Conservation (phyloP, 2,113 vertebrate genomes). For the Pteronura brasiliensis region DNA sequence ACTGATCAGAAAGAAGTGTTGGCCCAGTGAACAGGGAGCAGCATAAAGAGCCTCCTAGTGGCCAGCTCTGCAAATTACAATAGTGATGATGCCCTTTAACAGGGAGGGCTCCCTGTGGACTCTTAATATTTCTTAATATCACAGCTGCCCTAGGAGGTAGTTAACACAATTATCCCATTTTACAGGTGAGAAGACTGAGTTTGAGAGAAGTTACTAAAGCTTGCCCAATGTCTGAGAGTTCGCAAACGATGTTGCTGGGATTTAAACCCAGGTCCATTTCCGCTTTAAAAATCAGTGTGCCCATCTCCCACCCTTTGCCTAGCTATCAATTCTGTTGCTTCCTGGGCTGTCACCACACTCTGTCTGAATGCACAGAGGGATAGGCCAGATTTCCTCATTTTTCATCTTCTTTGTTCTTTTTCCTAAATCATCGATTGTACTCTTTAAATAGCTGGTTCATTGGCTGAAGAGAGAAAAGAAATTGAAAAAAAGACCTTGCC, state of each 20-base stretch:
- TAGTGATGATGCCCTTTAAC: background rate
- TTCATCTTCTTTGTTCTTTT: background rate
- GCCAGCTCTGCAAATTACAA: background rate
- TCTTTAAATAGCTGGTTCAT: background rate
- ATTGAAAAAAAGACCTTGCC: background rate
- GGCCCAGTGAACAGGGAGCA: background rate
- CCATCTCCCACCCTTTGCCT: background rate
- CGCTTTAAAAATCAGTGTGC: background rate
- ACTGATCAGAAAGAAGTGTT: background rate
- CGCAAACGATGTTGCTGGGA: background rate
- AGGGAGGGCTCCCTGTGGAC: fast-evolving
- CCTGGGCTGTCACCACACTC: background rate
- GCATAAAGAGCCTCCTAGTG: background rate
- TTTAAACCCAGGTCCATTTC: background rate
- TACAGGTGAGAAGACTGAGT: background rate
- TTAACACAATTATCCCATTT: background rate
- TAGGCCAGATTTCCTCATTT: background rate
- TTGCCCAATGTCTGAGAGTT: background rate
- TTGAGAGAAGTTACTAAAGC: background rate
- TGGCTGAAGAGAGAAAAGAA: background rate
- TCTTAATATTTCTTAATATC: background rate
- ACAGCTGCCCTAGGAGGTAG: background rate
- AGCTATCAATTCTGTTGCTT: background rate
- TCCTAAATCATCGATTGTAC: background rate
- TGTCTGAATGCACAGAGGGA: background rate